phyloP scores from a whole-genome alignment of 2,888 invertebrate genomes.

The Tiliacea citrago region DNA sequence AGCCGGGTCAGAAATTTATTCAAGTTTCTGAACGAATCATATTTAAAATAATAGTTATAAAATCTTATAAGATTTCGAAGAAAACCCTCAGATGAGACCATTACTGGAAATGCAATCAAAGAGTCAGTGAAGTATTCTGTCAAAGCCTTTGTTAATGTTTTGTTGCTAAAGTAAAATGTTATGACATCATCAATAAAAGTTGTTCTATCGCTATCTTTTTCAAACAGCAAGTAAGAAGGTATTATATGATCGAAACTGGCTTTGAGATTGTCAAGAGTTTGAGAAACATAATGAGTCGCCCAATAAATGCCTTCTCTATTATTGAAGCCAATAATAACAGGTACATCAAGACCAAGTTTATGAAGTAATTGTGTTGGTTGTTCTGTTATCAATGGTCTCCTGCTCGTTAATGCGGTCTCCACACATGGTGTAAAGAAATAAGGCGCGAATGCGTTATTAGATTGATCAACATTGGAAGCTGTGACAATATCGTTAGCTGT shows the following conservation, averaged over 20 bases:
- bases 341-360: slow-evolving; percentile 49
- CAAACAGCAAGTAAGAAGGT: slow-evolving; percentile 66
- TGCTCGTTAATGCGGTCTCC: slow-evolving; percentile 53
- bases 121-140: slow-evolving; percentile 73
- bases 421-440: slow-evolving; percentile 69
- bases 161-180: slow-evolving; percentile 68
- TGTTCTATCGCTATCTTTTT: slow-evolving; percentile 53
- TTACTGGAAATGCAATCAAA: slow-evolving; percentile 63
- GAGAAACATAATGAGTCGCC: slow-evolving; percentile 62
- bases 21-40: slow-evolving; percentile 70
- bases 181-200: slow-evolving; percentile 59
- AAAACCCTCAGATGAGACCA: slow-evolving; percentile 56
- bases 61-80: slow-evolving; percentile 53
- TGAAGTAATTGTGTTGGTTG: slow-evolving; percentile 63
- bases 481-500: slow-evolving; percentile 66
- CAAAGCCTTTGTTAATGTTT: slow-evolving; percentile 53
- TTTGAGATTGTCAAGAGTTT: slow-evolving; percentile 57
- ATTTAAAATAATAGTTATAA: slow-evolving; percentile 73
- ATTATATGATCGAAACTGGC: slow-evolving; percentile 59
- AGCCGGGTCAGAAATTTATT: slow-evolving; percentile 63
- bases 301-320: slow-evolving; percentile 73
- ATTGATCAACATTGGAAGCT: slow-evolving; percentile 59
- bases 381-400: slow-evolving; percentile 61
- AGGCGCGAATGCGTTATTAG: slow-evolving; percentile 61
- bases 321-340: slow-evolving; percentile 73